Evolutionary conservation across 2,888 invertebrate genomes (phyloP), one percentile per base, ranked within the genome.

Genomic region (Macaria notata): DNA sequence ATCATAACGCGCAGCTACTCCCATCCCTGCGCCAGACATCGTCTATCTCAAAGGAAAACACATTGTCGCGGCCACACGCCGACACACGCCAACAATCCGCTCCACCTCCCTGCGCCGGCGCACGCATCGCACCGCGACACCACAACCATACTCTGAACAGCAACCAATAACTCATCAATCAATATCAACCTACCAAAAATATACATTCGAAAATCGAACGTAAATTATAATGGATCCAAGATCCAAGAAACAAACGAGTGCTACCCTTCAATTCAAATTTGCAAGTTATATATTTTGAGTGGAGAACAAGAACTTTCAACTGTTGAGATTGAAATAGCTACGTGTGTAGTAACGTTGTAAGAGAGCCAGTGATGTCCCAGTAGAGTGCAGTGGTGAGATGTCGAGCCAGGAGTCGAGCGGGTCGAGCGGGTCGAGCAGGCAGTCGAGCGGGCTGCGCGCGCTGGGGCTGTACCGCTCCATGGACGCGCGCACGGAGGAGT

Each of bases 391-490:
- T 83, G 70, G 65, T 57, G 8, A 42, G 66, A 88, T 90, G 85
- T 85, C 88, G 7, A 84, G 84, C 79, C 85, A 83, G 41, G 86
- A 83, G 41, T 79, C 76, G 46, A 87, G 88, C 9, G 73, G 75
- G 64, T 72, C 76, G 47, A 75, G 78, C 30, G 76, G 81, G 46
- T 86, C 88, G 19, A 19, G 19, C 19, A 19, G 19, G 19, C 19
- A 19, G 19, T 19, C 19, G 19, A 19, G 19, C 30, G 68, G 76
- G 48, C 72, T 88, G 46, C 73, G 81, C 43, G 88, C 88, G 67
- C 88, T 91, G 44, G 91, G 90, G 3, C 64, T 91, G 61, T 90
- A 91, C 72, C 75, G 87, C 62, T 84, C 79, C 41, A 88, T 90
- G 9, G 90, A 91, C 54, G 80, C 83, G 4, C 78, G 81, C 65